Evolutionary conservation across 1,140 invertebrate genomes (phyloP), one percentile per base, ranked within the genome.

Genomic region (Drosophila saltans): DNA sequence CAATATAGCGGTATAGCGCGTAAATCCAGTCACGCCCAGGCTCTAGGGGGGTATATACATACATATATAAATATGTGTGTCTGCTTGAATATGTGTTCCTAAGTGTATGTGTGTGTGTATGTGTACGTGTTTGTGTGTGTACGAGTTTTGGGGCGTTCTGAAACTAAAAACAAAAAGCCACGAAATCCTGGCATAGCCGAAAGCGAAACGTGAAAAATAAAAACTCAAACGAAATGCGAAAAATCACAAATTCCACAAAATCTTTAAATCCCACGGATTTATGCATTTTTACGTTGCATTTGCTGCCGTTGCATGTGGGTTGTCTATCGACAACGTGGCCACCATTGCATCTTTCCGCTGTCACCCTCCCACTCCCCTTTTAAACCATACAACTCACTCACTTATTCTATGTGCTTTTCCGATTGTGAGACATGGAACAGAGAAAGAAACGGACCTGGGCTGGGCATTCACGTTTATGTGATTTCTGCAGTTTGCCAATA

Each of bases 231-330:
- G 70, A 82, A 77, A 88, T 80, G 84, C 76, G 80, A 83, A 79
- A 86, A 88, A 88, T 88, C 83, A 89, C 83, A 89, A 86, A 88
- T 86, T 86, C 83, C 69, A 75, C 79, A 64, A 82, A 88, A 83
- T 89, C 83, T 88, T 88, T 89, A 88, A 88, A 88, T 88, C 83
- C 83, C 77, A 55, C 66, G 84, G 83, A 88, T 88, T 88, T 88
- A 88, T 88, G 83, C 83, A 88, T 88, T 88, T 86, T 88, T 89
- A 80, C 83, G 83, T 88, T 89, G 84, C 84, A 88, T 82, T 88
- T 80, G 66, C 80, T 62, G 66, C 67, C 80, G 56, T 45, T 61
- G 66, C 77, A 68, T 63, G 66, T 75, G 68, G 73, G 66, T 67
- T 77, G 67, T 70, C 78, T 66, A 55, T 45, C 43, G 71, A 52